phyloP scores from a whole-genome alignment of 2,888 invertebrate genomes.

The Holacanthella duospinosa region DNA sequence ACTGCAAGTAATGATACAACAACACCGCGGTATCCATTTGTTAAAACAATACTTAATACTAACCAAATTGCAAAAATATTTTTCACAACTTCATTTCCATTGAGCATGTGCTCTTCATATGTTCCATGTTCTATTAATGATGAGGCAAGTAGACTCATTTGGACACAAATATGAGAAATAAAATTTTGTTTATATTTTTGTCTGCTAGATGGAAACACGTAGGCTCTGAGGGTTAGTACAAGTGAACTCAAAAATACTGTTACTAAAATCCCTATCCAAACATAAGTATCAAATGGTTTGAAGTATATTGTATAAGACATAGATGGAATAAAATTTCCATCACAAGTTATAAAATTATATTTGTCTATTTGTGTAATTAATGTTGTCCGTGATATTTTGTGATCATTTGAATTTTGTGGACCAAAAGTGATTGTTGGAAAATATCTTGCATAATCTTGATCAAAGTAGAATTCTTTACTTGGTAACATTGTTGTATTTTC shows the following conservation, averaged over 20 bases:
- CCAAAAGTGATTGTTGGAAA: no score
- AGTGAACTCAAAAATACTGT: not conserved
- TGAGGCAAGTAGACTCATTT: not conserved
- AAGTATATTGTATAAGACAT: not conserved
- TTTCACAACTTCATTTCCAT: not conserved
- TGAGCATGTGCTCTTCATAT: not conserved
- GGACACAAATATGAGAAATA: not conserved
- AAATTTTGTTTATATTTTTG: no score
- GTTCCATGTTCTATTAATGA: not conserved
- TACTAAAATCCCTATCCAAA: not conserved
- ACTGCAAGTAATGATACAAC: not conserved
- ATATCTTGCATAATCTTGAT: no score
- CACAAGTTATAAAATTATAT: not conserved
- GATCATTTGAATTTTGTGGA: no score
- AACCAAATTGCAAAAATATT: not conserved
- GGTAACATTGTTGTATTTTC: no score
- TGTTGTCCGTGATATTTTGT: no score
- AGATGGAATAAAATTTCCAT: not conserved
- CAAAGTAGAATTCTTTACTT: no score
- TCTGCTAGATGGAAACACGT: not conserved
- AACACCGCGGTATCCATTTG: not conserved
- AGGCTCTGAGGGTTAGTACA: not conserved
- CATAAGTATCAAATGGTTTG: not conserved
- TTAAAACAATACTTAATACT: not conserved
- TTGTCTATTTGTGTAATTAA: not conserved